phyloP scores from a whole-genome alignment of 2,797 vertebrate genomes.

The Margarornis squamiger region DNA sequence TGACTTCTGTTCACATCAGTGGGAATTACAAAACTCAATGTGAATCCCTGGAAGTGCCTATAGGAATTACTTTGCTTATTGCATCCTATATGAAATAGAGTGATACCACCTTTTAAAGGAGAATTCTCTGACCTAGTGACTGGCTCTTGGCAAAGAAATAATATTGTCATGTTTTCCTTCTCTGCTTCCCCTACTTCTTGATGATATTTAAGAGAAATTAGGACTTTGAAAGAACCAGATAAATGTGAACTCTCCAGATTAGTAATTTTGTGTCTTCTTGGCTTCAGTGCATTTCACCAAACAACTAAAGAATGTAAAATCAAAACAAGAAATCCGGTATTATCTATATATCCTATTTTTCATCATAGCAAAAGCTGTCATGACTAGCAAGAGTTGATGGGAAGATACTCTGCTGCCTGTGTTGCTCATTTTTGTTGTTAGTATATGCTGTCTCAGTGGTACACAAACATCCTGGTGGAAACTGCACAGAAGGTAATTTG shows the following conservation, averaged over 20 bases:
- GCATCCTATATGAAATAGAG: not conserved
- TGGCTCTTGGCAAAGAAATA: not conserved
- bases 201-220: not conserved
- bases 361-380: not conserved
- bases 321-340: not conserved
- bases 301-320: constrained; percentile 16
- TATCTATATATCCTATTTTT: constrained; percentile 25
- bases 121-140: not conserved
- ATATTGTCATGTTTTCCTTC: not conserved
- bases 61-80: constrained; percentile 12
- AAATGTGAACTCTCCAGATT: not conserved
- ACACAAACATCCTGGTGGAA: not conserved
- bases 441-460: not conserved
- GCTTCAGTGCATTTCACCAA: not conserved
- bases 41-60: not conserved
- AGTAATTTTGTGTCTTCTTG: not conserved
- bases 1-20: not conserved
- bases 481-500: not conserved
- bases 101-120: not conserved
- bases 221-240: not conserved
- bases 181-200: not conserved
- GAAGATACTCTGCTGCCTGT: not conserved
- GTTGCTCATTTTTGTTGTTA: not conserved
- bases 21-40: not conserved
- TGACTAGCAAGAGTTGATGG: not conserved